Base-by-base conservation (phyloP, 1,140 invertebrate genomes). In the Centruroides vittatus region DNA sequence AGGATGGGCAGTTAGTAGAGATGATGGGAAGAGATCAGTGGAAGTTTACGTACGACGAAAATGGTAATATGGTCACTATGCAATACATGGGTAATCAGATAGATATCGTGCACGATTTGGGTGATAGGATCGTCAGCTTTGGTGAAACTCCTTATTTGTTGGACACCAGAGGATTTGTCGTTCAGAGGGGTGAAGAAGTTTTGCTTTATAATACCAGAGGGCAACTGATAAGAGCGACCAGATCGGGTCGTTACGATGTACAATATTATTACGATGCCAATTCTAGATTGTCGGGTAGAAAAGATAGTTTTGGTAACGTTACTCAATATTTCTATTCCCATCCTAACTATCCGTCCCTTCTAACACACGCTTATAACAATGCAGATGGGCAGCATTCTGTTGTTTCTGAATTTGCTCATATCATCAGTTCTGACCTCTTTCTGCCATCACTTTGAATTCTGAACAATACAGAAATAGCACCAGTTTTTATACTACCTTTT, bases 301-400 rank as follows among this genome's bases (percentile, higher is more conserved):
- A 88, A 69, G 89, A 94, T 67, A 88, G 92, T 63, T 83, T 86
- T 62, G 89, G 89, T n/a, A 93, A 94, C 70, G 81, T 93, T 2
- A 93, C 92, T 0, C 93, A 98, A 71, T 94, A 89, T 74, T 89
- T 95, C 73, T 98, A 98, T 72, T 83, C 88, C 1, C 89, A 97
- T 74, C 86, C 90, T 0, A 82, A 81, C 54, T 84, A 82, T 0
- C 87, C 88, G 0, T 79, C 86, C 66, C 75, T 89, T 3, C 81
- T 93, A 3, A 90, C 89, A 0, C 89, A 93, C 68, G 80, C 93
- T 11, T 93, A 95, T 71, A 92, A 87, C 74, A 90, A 93, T 3
- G 88, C 89, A 67, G 79, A 81, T 3, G 83, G 84, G 11, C n/a
- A n/a, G n/a, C n/a, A n/a, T 23, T 23, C 23, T 23, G 23, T 23